Conservation (phyloP, 2,797 vertebrate species). For the Holocentrus rufus region DNA sequence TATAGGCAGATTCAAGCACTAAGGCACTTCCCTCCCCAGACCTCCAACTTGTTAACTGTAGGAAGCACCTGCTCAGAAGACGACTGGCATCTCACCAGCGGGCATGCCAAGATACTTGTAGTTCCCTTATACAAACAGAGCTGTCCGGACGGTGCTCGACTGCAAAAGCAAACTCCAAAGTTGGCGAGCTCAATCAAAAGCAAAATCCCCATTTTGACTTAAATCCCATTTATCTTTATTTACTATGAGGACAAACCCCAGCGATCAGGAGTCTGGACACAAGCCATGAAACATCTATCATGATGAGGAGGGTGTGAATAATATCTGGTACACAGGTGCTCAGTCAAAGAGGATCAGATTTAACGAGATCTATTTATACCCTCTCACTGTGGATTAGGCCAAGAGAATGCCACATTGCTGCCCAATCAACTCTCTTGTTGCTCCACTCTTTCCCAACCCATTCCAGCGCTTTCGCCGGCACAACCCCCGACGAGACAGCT, state of each 20-base stretch:
- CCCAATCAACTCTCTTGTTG: slow-evolving; percentile 56
- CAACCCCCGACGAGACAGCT: slow-evolving; percentile 20
- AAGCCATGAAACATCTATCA: slow-evolving; percentile 61
- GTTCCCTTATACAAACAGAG: not conserved
- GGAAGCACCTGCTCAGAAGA: too few species aligned
- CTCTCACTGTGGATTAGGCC: slow-evolving; percentile 71
- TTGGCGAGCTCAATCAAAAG: slow-evolving; percentile 19
- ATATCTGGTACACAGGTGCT: slow-evolving; percentile 73
- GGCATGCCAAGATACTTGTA: slow-evolving; percentile 9
- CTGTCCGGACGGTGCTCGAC: not conserved
- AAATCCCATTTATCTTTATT: slow-evolving; percentile 36
- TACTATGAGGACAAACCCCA: slow-evolving; percentile 25
- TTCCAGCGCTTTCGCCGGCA: slow-evolving; percentile 12
- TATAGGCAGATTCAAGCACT: too few species aligned
- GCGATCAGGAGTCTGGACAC: slow-evolving; percentile 48
- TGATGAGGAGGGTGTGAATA: slow-evolving; percentile 54
- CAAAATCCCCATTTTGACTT: slow-evolving; percentile 24
- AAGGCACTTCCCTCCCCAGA: too few species aligned
- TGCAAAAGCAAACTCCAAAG: slow-evolving; percentile 15
- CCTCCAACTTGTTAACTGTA: too few species aligned
- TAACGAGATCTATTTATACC: slow-evolving; percentile 80
- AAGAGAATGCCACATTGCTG: slow-evolving; percentile 53
- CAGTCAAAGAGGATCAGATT: slow-evolving; percentile 79
- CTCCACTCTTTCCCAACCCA: slow-evolving; percentile 29
- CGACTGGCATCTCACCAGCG: not conserved